Conservation (phyloP, 2,113 vertebrate species). For the mouse (Mus musculus) region DNA sequence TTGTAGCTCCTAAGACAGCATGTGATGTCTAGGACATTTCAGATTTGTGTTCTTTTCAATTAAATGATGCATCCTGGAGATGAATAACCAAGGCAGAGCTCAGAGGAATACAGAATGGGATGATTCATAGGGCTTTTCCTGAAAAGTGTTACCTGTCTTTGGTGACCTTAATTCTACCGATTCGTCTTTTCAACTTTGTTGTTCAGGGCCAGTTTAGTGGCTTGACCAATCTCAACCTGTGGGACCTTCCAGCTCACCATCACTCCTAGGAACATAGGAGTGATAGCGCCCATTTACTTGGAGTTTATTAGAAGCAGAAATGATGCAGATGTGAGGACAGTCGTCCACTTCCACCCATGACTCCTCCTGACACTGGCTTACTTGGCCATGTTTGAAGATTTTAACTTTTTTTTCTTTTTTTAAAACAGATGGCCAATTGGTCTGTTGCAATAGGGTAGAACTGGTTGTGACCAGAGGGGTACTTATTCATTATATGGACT, state of each 20-base stretch:
- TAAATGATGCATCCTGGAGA: constrained; percentile 61
- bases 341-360: background rate
- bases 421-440: constrained; percentile 21
- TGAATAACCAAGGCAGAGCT: constrained; percentile 62
- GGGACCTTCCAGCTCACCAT: background rate
- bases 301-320: background rate
- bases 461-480: background rate
- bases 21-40: constrained; percentile 60
- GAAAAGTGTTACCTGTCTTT: constrained; percentile 61
- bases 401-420: background rate
- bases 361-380: background rate
- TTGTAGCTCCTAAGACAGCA: constrained; percentile 47
- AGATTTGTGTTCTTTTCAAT: constrained; percentile 66
- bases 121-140: constrained; percentile 76
- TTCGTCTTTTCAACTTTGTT: background rate
- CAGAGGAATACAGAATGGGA: constrained; percentile 58
- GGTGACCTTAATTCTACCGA: constrained; percentile 12
- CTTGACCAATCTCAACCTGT: background rate
- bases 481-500: background rate
- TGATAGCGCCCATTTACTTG: background rate
- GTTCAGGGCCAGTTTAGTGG: background rate
- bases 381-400: background rate
- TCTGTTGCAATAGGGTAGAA: background rate
- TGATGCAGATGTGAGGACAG: background rate
- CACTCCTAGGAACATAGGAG: background rate